Evolutionary conservation across 64 coral and sea anemone species (phyloP).

Genomic region (Acropora yongei): DNA sequence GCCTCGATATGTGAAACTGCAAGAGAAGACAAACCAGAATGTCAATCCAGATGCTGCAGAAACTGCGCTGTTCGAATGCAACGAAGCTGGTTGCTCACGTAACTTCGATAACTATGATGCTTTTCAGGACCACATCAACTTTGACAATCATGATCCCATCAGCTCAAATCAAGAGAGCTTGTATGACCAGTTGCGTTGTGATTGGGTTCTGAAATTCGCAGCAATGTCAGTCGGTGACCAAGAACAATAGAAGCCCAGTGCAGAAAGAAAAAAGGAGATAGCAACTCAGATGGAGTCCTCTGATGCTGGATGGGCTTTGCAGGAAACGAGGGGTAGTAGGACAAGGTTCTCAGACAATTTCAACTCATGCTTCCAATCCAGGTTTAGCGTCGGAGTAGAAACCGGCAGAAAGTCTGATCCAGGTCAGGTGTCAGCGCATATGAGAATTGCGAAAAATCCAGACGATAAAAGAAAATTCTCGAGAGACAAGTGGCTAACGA

Average conservation of each 20-base stretch:
- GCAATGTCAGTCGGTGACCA: neutral
- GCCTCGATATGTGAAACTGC: too few relatives aligned
- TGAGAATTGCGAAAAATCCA: conserved; percentile 27
- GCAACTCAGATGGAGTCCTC: too few relatives aligned
- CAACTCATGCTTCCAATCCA: conserved; percentile 2
- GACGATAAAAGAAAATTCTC: conserved; percentile 26
- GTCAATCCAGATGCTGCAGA: too few relatives aligned
- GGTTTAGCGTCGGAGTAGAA: conserved; percentile 23
- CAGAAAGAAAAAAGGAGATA: neutral
- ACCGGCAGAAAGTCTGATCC: conserved; percentile 70
- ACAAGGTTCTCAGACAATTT: conserved; percentile 45
- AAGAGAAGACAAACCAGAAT: too few relatives aligned
- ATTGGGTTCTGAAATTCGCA: conserved; percentile 36
- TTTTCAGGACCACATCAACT: too few relatives aligned
- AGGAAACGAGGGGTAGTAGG: conserved; percentile 19
- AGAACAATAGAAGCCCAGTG: neutral
- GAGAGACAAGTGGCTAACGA: conserved; percentile 65
- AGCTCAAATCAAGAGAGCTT: neutral
- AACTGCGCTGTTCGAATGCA: too few relatives aligned
- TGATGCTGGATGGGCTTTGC: conserved; percentile 32
- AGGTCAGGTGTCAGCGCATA: conserved; percentile 28
- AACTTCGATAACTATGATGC: too few relatives aligned
- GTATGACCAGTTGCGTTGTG: conserved; percentile 26
- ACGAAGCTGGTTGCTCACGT: too few relatives aligned
- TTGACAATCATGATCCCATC: neutral